Evolutionary conservation across 2,888 invertebrate species (phyloP).

Genomic region (Trachelus stipa): DNA sequence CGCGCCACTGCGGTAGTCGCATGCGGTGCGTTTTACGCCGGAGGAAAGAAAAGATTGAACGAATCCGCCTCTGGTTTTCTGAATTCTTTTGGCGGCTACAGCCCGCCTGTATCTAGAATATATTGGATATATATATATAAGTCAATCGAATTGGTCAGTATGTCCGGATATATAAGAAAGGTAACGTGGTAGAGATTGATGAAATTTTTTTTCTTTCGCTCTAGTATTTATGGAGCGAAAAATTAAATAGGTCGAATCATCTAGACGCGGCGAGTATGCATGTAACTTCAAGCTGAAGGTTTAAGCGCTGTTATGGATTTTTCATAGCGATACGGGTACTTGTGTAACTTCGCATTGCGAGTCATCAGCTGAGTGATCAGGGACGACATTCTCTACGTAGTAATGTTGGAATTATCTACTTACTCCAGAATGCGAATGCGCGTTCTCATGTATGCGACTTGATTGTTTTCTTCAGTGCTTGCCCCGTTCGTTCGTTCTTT

Average conservation of each 20-base stretch:
- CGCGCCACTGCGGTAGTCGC: conserved; percentile 40
- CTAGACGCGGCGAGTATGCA: neutral
- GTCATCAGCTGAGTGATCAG: neutral
- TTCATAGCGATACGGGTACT: neutral
- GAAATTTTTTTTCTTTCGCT: neutral
- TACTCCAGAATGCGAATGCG: conserved; percentile 50
- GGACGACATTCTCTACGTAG: conserved; percentile 11
- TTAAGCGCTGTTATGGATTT: neutral
- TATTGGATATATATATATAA: neutral
- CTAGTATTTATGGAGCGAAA: neutral
- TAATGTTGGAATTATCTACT: conserved; percentile 54
- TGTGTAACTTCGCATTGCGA: neutral
- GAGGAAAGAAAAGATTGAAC: conserved; percentile 31
- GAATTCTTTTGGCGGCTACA: conserved; percentile 24
- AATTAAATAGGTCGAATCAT: neutral
- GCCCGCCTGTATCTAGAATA: conserved; percentile 31
- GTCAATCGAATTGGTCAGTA: neutral
- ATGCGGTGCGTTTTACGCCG: conserved; percentile 16
- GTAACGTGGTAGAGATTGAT: neutral
- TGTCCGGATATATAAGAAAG: neutral
- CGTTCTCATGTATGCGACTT: conserved; percentile 34
- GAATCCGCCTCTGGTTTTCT: conserved; percentile 10
- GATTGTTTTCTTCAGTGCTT: neutral
- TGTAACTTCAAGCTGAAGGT: neutral
- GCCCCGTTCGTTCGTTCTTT: neutral